phyloP scores from a whole-genome alignment of 2,888 invertebrate genomes.

The Phanerotoma sp. region DNA sequence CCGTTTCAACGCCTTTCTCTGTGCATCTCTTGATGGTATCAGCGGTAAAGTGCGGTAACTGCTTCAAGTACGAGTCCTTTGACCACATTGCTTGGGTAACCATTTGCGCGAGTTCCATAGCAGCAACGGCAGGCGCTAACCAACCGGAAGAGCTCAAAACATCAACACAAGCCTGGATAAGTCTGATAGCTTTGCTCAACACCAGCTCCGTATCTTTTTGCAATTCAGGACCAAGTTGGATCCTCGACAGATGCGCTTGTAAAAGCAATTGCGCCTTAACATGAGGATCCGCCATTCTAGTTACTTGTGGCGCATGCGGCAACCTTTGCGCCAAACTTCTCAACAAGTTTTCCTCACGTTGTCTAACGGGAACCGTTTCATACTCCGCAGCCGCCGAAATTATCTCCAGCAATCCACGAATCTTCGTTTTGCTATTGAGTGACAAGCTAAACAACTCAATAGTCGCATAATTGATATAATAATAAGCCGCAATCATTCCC shows the following conservation, averaged over 20 bases:
- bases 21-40: conserved; percentile 90
- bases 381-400: conserved; percentile 98
- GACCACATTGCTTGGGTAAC: conserved; percentile 99
- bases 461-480: conserved; percentile 99
- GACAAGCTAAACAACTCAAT: conserved; percentile 98
- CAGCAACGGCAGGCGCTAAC: conserved; percentile 96
- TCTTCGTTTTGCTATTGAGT: conserved; percentile 95
- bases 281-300: conserved; percentile 80
- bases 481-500: conserved; percentile 99
- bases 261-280: conserved; percentile 93
- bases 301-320: conserved; percentile 59
- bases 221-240: conserved; percentile 93
- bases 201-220: conserved; percentile 95
- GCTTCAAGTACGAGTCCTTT: conserved; percentile 95
- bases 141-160: conserved; percentile 95
- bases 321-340: conserved; percentile 68
- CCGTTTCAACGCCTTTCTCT: conserved; percentile 88
- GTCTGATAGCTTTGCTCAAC: conserved; percentile 79
- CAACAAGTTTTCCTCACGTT: conserved; percentile 91
- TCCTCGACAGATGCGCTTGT: conserved; percentile 93
- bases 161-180: conserved; percentile 94
- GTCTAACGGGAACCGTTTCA: conserved; percentile 89
- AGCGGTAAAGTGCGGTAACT: conserved; percentile 90
- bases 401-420: conserved; percentile 95
- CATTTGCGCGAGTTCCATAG: conserved; percentile 99